These are phyloP conservation scores for Galago senegalensis DNA, from an alignment of 2,797 vertebrate species.

Conservation along the genomic window DNA sequence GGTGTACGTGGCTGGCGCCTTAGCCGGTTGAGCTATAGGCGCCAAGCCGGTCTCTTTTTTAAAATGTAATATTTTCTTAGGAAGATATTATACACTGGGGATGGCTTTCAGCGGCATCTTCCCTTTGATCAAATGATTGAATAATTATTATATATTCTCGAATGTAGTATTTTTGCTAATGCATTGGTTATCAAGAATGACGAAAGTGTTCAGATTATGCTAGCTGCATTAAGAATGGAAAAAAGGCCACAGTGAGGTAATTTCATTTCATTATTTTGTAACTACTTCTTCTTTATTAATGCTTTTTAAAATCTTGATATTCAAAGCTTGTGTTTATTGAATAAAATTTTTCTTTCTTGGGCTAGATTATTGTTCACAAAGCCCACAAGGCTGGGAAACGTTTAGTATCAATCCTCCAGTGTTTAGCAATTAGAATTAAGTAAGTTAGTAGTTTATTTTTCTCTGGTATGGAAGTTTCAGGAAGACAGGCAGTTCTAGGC, in stretches of 20 bases:
- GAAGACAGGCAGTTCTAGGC: background rate
- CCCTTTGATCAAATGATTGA: slow-evolving; percentile 77
- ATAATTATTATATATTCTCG: slow-evolving; percentile 72
- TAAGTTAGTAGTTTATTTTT: slow-evolving; percentile 12
- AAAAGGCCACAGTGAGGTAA: slow-evolving; percentile 52
- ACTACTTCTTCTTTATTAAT: slow-evolving; percentile 75
- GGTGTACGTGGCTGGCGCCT: no score
- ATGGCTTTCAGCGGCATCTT: slow-evolving; percentile 63
- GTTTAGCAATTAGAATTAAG: slow-evolving; percentile 8
- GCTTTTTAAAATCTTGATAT: slow-evolving; percentile 57
- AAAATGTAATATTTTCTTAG: slow-evolving; percentile 69
- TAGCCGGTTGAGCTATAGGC: no score
- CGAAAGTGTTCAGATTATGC: slow-evolving; percentile 54
- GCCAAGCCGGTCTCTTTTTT: slow-evolving; percentile 9
- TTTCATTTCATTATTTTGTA: slow-evolving; percentile 77
- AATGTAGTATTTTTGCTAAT: slow-evolving; percentile 81
- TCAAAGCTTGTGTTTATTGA: slow-evolving; percentile 71
- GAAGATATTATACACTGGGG: background rate
- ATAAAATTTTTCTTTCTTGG: slow-evolving; percentile 67
- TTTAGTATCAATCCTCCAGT: background rate
- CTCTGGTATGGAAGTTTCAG: background rate
- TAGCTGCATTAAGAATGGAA: slow-evolving; percentile 61
- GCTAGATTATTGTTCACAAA: slow-evolving; percentile 52
- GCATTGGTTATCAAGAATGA: slow-evolving; percentile 62
- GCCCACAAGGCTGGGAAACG: background rate